phyloP scores from a whole-genome alignment of 1,140 invertebrate species.

The Drosophila malerkotliana region DNA sequence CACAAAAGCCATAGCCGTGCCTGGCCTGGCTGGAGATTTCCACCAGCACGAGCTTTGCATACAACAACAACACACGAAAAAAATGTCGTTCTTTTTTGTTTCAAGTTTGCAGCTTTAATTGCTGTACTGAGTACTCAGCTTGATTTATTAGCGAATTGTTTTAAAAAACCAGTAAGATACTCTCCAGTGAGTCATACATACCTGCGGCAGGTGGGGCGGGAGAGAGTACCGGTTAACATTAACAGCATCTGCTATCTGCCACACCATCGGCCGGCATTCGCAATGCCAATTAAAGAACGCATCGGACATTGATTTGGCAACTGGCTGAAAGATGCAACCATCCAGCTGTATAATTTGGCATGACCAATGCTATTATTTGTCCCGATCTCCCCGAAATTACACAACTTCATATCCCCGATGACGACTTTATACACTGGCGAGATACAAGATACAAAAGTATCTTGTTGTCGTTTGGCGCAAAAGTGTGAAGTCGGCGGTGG shows the following conservation, averaged over 20 bases:
- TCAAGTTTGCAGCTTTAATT: slow-evolving; percentile 80
- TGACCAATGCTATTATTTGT: slow-evolving; percentile 74
- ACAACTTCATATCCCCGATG: slow-evolving; percentile 37
- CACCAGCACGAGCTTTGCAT: slow-evolving; percentile 64
- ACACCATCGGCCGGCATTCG: slow-evolving; percentile 68
- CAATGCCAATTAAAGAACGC: slow-evolving; percentile 60
- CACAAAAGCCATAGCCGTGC: neutral
- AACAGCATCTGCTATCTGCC: slow-evolving; percentile 70
- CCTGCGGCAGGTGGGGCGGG: no score
- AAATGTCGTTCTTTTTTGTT: slow-evolving; percentile 64
- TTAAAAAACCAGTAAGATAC: slow-evolving; percentile 37
- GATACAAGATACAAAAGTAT: neutral
- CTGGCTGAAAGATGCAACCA: slow-evolving; percentile 25
- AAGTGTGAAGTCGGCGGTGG: slow-evolving; percentile 72
- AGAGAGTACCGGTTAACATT: slow-evolving; percentile 10
- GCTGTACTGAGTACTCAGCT: slow-evolving; percentile 68
- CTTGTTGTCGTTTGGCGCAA: slow-evolving; percentile 57
- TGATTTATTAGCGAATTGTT: slow-evolving; percentile 83
- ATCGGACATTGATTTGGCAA: slow-evolving; percentile 63
- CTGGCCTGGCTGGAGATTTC: slow-evolving; percentile 26
- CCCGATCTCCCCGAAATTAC: slow-evolving; percentile 55
- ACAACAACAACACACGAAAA: slow-evolving; percentile 20
- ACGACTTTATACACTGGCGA: slow-evolving; percentile 61
- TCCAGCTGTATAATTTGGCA: slow-evolving; percentile 64
- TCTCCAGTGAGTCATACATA: slow-evolving; percentile 59